These are phyloP conservation scores for Drosophila limbata DNA, from an alignment of 2,888 invertebrate species.

Conservation along the genomic window DNA sequence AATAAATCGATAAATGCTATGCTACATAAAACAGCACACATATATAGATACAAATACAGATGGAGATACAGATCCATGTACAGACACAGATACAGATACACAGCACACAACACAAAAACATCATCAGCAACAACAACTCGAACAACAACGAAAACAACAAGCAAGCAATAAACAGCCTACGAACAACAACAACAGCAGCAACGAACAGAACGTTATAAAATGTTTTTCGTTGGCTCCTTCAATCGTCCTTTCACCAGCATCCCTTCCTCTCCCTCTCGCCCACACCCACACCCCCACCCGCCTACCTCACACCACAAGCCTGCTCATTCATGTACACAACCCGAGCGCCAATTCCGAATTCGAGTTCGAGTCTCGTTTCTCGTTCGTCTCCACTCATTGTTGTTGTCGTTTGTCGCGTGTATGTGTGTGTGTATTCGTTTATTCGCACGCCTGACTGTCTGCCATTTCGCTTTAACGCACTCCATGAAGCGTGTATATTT, in stretches of 20 bases:
- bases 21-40: conserved; percentile 58
- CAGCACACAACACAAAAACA: conserved; percentile 34
- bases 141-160: conserved; percentile 30
- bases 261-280: background rate
- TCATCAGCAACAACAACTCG: conserved; percentile 23
- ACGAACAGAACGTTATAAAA: conserved; percentile 48
- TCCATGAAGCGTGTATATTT: conserved; percentile 26
- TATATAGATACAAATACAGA: conserved; percentile 23
- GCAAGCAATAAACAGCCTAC: conserved; percentile 75
- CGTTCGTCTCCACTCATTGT: conserved; percentile 27
- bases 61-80: conserved; percentile 34
- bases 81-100: conserved; percentile 37
- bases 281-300: background rate
- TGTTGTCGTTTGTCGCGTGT: conserved; percentile 32
- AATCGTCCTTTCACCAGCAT: conserved; percentile 70
- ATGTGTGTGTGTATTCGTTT: conserved; percentile 38
- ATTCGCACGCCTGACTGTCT: conserved; percentile 75
- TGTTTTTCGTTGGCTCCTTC: conserved; percentile 76
- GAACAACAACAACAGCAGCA: conserved; percentile 43
- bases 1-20: conserved; percentile 78
- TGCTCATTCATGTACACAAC: conserved; percentile 67
- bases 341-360: conserved; percentile 43
- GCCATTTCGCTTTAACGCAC: conserved; percentile 61
- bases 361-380: conserved; percentile 47
- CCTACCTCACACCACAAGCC: conserved; percentile 19